phyloP scores from a whole-genome alignment of 2,113 vertebrate species.

The Pygoscelis antarcticus region DNA sequence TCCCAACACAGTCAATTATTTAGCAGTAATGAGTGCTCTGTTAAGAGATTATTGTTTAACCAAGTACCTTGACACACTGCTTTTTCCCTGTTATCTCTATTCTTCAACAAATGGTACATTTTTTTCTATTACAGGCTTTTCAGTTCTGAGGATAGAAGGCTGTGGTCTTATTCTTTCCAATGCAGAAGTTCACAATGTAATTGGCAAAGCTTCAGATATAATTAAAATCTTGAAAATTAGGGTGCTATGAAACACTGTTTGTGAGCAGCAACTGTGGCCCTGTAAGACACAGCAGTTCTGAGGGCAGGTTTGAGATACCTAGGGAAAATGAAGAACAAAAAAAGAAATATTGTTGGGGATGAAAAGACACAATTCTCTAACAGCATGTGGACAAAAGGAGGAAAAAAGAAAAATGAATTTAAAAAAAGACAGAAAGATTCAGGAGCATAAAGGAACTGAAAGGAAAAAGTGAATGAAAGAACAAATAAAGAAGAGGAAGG shows the following conservation, averaged over 20 bases:
- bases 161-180: constrained; percentile 28
- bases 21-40: constrained; percentile 62
- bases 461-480: background rate
- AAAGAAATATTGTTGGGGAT: background rate
- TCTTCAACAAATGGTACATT: constrained; percentile 61
- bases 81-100: constrained; percentile 44
- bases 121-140: constrained; percentile 59
- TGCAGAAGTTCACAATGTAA: constrained; percentile 26
- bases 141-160: constrained; percentile 36
- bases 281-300: constrained; percentile 6
- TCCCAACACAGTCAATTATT: constrained; percentile 71
- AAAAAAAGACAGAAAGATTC: background rate
- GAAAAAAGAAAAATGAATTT: background rate
- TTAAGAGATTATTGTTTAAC: constrained; percentile 70
- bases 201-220: constrained; percentile 47
- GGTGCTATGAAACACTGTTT: constrained; percentile 29
- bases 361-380: background rate
- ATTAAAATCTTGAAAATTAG: constrained; percentile 61
- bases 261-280: background rate
- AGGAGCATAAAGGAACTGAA: background rate
- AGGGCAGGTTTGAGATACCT: background rate
- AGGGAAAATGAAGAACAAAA: background rate
- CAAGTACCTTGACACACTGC: constrained; percentile 63
- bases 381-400: background rate
- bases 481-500: background rate